Evolutionary conservation across 2,888 invertebrate species (phyloP).

Genomic region (Tipula confusa): DNA sequence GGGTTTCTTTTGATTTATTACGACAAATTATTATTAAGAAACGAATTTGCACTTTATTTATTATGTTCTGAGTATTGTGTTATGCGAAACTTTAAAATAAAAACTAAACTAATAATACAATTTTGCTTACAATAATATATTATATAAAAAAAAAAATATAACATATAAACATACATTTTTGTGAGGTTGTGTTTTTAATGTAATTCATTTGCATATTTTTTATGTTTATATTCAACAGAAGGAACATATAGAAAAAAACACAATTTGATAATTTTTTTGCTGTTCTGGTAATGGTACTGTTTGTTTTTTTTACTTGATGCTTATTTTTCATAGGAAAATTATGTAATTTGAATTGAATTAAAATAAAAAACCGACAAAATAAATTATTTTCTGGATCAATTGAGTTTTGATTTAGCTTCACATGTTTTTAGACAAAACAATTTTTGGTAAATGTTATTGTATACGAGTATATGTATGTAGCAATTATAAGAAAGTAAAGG

Average conservation of each 20-base stretch:
- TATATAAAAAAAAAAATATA: not conserved
- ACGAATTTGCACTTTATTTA: conserved; percentile 3
- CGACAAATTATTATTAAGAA: not conserved
- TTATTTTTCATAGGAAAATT: not conserved
- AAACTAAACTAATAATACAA: not conserved
- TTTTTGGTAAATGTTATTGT: no score
- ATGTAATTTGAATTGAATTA: not conserved
- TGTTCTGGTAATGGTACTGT: not conserved
- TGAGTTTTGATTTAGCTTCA: not conserved
- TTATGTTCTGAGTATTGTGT: conserved; percentile 16
- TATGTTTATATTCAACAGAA: not conserved
- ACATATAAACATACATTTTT: not conserved
- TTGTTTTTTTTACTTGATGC: not conserved
- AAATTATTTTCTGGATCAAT: not conserved
- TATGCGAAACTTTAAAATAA: not conserved
- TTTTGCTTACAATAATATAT: conserved; percentile 14
- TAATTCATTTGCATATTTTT: conserved; percentile 15
- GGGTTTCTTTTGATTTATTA: not conserved
- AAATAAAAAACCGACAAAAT: not conserved
- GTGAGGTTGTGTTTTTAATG: not conserved
- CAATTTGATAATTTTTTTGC: not conserved
- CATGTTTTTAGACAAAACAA: not conserved
- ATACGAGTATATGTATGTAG: no score
- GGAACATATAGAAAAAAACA: not conserved
- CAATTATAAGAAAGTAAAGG: no score